Evolutionary conservation across 1,140 invertebrate genomes (phyloP).

Genomic region (Tetranychus urticae): DNA sequence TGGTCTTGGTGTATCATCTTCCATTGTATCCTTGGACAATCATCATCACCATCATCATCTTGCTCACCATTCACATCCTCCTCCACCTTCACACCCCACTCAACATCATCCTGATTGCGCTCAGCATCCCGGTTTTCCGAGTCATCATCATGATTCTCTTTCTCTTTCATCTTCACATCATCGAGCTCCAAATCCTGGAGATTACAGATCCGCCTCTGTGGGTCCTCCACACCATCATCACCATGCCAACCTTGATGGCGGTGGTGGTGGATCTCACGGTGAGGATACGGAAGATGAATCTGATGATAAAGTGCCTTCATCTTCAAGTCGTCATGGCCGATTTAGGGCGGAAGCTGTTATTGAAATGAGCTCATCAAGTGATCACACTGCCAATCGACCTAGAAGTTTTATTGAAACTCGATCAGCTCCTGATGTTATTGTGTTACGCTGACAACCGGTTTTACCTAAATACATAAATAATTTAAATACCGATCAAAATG

Average conservation of each 20-base stretch:
- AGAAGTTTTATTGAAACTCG: conserved; percentile 26
- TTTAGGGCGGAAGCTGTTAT: conserved; percentile 34
- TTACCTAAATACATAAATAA: too few relatives aligned
- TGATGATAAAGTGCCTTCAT: conserved; percentile 12
- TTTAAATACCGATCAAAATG: too few relatives aligned
- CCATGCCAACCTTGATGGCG: not conserved
- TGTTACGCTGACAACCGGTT: conserved; percentile 43
- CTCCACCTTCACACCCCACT: not conserved
- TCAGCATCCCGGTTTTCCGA: not conserved
- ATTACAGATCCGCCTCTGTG: not conserved
- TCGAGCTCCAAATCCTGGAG: not conserved
- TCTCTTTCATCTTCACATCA: not conserved
- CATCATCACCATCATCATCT: not conserved
- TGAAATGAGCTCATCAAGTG: conserved; percentile 27
- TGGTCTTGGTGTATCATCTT: not conserved
- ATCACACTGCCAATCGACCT: conserved; percentile 24
- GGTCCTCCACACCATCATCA: not conserved
- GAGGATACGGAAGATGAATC: conserved; percentile 1
- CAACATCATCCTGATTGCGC: conserved; percentile 9
- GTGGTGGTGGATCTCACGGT: not conserved
- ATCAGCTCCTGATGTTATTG: conserved; percentile 17
- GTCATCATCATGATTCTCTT: too few relatives aligned
- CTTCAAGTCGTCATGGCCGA: conserved; percentile 5
- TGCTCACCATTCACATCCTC: not conserved
- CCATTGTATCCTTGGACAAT: not conserved